phyloP scores from a whole-genome alignment of 2,113 vertebrate species.

The Bufo bufo region DNA sequence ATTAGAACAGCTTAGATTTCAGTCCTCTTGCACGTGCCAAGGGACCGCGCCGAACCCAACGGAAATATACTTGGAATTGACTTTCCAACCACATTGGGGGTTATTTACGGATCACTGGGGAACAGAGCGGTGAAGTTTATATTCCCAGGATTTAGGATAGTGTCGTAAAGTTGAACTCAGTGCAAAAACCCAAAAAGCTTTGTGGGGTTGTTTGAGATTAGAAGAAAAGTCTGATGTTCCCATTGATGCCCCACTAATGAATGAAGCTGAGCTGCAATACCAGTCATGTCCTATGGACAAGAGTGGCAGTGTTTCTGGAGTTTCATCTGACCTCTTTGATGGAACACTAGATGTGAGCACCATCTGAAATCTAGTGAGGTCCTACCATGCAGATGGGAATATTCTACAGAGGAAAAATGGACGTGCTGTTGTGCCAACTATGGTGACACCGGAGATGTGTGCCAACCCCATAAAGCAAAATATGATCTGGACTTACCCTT shows the following conservation, averaged over 20 bases:
- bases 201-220: background rate
- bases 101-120: slow-evolving; percentile 51
- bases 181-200: background rate
- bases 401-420: too few relatives aligned
- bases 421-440: too few relatives aligned
- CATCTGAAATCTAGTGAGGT: too few relatives aligned
- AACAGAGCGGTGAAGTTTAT: slow-evolving; percentile 5
- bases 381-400: too few relatives aligned
- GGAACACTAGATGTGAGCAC: too few relatives aligned
- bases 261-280: background rate
- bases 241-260: background rate
- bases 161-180: background rate
- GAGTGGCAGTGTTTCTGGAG: background rate
- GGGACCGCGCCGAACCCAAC: slow-evolving; percentile 22
- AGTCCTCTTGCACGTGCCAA: slow-evolving; percentile 52
- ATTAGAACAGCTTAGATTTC: slow-evolving; percentile 54
- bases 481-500: too few relatives aligned
- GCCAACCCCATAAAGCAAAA: too few relatives aligned
- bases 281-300: background rate
- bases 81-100: slow-evolving; percentile 43
- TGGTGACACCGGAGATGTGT: too few relatives aligned
- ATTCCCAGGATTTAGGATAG: background rate
- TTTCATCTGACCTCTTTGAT: too few relatives aligned
- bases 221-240: background rate
- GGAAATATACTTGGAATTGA: slow-evolving; percentile 46